Percentiles rank a stretch among this genome's conserved stretches.
phyloP scores from a whole-genome alignment of 2,888 invertebrate species.

The Folsomia candida region DNA sequence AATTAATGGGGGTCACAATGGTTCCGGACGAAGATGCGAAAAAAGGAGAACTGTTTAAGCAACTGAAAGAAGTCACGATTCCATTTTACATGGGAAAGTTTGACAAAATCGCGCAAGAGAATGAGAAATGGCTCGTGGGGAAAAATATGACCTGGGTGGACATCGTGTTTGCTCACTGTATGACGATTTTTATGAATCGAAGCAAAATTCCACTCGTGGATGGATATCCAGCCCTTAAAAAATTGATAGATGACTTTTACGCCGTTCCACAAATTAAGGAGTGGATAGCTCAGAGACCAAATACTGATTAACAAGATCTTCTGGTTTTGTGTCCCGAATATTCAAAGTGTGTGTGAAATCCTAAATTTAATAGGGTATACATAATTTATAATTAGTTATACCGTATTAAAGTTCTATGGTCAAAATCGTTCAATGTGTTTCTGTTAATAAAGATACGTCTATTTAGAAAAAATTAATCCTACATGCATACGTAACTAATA shows the following conservation, averaged over 20 bases:
- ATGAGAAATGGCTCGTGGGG: conserved; percentile 31
- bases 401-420: no score
- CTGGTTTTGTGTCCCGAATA: no score
- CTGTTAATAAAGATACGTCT: no score
- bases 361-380: no score
- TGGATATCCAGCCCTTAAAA: conserved; percentile 59
- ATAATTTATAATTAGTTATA: no score
- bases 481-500: no score
- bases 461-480: no score
- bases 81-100: conserved; percentile 22
- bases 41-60: not conserved
- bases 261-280: conserved; percentile 59
- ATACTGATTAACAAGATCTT: conserved; percentile 53
- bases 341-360: no score
- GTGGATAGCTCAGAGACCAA: conserved; percentile 61
- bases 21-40: conserved; percentile 13
- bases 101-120: conserved; percentile 13
- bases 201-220: conserved; percentile 52
- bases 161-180: conserved; percentile 18
- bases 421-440: no score
- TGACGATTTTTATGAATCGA: conserved; percentile 12
- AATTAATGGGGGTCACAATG: no score
- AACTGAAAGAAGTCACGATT: not conserved
- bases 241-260: conserved; percentile 59
- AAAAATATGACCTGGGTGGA: conserved; percentile 31